A percentile compares a stretch with the other conserved stretches of the same genome.
These are phyloP conservation scores for Gambelia wislizenii DNA, from an alignment of 2,797 vertebrate species.

Conservation along the genomic window DNA sequence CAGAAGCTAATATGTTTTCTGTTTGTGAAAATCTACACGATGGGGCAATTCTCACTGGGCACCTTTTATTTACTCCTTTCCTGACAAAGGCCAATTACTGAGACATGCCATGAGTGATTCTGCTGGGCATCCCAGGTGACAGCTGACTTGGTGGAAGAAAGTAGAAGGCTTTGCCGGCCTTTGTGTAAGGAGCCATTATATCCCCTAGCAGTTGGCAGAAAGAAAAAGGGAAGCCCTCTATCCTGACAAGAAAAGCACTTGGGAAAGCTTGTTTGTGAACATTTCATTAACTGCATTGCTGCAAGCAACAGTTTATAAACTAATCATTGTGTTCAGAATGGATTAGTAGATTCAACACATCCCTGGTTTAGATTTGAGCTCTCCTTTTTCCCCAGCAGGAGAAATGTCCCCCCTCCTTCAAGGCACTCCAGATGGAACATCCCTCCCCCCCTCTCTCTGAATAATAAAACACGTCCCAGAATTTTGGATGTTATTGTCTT, in stretches of 20 bases:
- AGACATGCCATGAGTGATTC: constrained; percentile 71
- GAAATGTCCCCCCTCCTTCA: neutral
- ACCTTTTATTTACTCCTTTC: constrained; percentile 73
- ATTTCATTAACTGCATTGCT: constrained; percentile 45
- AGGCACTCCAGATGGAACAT: neutral
- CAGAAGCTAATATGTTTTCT: constrained; percentile 65
- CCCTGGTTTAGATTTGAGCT: neutral
- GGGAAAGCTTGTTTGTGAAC: constrained; percentile 46
- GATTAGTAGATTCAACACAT: neutral
- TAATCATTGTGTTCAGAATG: neutral
- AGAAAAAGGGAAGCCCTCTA: constrained; percentile 5
- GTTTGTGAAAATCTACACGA: constrained; percentile 66
- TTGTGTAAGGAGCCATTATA: constrained; percentile 61
- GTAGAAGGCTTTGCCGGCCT: constrained; percentile 57
- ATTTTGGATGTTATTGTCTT: neutral
- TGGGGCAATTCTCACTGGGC: constrained; percentile 58
- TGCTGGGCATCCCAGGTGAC: constrained; percentile 69
- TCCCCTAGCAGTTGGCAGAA: constrained; percentile 40
- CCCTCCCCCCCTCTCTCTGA: neutral
- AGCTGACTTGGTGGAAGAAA: constrained; percentile 64
- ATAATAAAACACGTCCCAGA: neutral
- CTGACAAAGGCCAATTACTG: constrained; percentile 70
- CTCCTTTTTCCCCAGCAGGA: neutral
- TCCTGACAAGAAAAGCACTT: constrained; percentile 41
- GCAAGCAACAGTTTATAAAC: constrained; percentile 14